Evolutionary conservation across 2,113 vertebrate species (phyloP), one percentile per base, ranked within the genome.

Genomic region (Oreochromis spilurus): DNA sequence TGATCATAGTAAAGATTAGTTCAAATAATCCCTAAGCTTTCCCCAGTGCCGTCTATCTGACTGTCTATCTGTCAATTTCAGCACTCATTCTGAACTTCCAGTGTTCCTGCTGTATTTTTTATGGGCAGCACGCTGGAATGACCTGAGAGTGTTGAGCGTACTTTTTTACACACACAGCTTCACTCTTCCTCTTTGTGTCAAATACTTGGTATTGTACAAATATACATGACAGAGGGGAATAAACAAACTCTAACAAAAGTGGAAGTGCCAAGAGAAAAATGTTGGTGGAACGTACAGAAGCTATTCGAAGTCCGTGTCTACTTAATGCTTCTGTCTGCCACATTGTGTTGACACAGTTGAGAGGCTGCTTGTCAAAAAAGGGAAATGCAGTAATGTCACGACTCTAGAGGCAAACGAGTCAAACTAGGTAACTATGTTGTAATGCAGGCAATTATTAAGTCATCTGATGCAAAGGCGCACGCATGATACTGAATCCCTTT

Each of bases 41-140:
- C 38, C 34, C 55, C 72, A 38, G 24, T 11, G 36, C 3, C 2
- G 6, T 19, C 12, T 48, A 57, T 81, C 50, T 70, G 48, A 45
- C 55, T 26, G 26, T 26, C 26, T 26, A 26, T 26, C 3, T 40
- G 36, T 87, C 50, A 62, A 43, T 84, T 84, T 21, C 82, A 81
- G n/a, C 4, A 2, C 2, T 34, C 8, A 2, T 19, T n/a, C 55
- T 86, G 84, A 93, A 94, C 62, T 86, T 89, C 88, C 91, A 83
- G 17, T 11, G 17, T 91, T 94, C 81, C 82, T 82, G n/a, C 8
- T 57, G 91, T 91, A 4, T 52, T 91, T 94, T 92, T 93, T 60
- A 80, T 45, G 92, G 93, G 54, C 62, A 87, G 48, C 87, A 89
- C 87, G 79, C 16, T 67, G 87, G 83, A 87, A 13, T 77, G 58